These are phyloP conservation scores for Fistularia commersonii DNA, from an alignment of 2,797 vertebrate genomes.

Conservation along the genomic window DNA sequence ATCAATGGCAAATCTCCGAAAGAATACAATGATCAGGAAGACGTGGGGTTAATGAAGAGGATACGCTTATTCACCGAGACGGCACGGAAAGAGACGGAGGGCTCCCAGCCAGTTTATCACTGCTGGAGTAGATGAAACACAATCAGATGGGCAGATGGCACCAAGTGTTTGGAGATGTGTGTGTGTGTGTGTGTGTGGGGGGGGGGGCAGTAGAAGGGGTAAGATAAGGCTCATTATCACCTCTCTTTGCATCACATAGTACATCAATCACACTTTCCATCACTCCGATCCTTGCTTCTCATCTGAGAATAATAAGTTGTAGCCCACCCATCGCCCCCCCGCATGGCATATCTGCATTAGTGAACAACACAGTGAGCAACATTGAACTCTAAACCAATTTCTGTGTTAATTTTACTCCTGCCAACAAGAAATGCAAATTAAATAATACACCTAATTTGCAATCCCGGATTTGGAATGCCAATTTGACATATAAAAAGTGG, in stretches of 20 bases:
- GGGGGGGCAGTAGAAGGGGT: background rate
- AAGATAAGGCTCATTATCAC: conserved; percentile 65
- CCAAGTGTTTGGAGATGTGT: conserved; percentile 11
- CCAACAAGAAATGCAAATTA: too few relatives aligned
- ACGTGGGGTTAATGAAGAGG: conserved; percentile 39
- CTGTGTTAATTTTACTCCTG: too few relatives aligned
- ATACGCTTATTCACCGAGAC: conserved; percentile 29
- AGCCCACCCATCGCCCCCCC: too few relatives aligned
- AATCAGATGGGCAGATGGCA: conserved; percentile 60
- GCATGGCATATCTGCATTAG: too few relatives aligned
- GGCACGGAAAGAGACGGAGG: conserved; percentile 22
- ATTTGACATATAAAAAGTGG: too few relatives aligned
- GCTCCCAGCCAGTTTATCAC: conserved; percentile 26
- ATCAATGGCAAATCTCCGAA: background rate
- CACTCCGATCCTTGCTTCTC: conserved; percentile 6
- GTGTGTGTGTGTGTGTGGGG: background rate
- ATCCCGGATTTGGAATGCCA: too few relatives aligned
- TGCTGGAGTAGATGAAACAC: conserved; percentile 32
- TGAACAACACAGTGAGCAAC: too few relatives aligned
- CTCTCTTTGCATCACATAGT: conserved; percentile 52
- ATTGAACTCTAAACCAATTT: too few relatives aligned
- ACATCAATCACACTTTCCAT: conserved; percentile 31
- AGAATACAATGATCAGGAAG: conserved; percentile 19
- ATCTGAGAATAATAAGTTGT: background rate
- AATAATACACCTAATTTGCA: too few relatives aligned